phyloP scores from a whole-genome alignment of 2,888 invertebrate species.

The Aporophyla lueneburgensis region DNA sequence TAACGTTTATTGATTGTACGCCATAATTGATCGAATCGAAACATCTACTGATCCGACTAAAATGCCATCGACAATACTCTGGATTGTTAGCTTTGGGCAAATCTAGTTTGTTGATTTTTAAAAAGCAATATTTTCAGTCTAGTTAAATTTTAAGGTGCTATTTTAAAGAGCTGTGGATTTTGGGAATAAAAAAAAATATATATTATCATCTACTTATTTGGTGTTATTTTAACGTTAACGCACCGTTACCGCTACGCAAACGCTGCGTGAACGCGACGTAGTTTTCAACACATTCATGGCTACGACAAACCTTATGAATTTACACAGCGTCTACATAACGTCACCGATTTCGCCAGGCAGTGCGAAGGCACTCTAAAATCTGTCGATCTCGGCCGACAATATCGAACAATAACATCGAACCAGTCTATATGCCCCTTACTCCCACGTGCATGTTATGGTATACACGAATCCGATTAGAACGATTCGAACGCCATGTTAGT shows the following conservation, averaged over 20 bases:
- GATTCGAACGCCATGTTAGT: constrained; percentile 62
- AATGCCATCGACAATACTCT: background rate
- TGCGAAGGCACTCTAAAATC: constrained; percentile 18
- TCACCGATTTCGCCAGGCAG: constrained; percentile 1
- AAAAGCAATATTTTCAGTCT: background rate
- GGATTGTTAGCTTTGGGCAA: background rate
- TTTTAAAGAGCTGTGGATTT: too few relatives aligned
- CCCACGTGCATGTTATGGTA: constrained; percentile 60
- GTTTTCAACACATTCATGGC: background rate
- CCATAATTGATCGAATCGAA: background rate
- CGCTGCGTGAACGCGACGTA: background rate
- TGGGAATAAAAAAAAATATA: too few relatives aligned
- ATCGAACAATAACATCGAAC: constrained; percentile 39
- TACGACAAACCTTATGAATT: background rate
- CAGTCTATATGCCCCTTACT: constrained; percentile 46
- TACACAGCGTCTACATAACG: constrained; percentile 1
- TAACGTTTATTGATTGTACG: background rate
- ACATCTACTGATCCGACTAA: background rate
- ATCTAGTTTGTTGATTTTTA: background rate
- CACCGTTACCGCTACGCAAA: background rate
- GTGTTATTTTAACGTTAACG: background rate
- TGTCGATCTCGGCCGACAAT: constrained; percentile 19
- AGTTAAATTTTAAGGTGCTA: too few relatives aligned
- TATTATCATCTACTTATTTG: background rate
- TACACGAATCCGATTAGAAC: constrained; percentile 64